These are phyloP conservation scores for Thunnus maccoyii DNA, from an alignment of 2,113 vertebrate genomes.

Conservation along the genomic window DNA sequence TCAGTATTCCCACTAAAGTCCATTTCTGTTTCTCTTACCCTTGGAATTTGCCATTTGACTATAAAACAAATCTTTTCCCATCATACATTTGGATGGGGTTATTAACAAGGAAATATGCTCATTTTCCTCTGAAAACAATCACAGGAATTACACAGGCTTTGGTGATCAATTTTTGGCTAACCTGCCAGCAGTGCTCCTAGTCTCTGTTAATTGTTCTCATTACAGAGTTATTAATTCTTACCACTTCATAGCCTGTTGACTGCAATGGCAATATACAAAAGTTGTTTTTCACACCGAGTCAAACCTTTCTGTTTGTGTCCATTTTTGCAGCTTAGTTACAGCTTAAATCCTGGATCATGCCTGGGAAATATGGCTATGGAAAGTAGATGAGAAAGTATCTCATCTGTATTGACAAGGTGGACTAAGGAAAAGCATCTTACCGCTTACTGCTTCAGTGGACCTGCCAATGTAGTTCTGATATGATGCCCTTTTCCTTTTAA, in stretches of 20 bases:
- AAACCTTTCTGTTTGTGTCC: not conserved
- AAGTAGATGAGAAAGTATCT: constrained; percentile 12
- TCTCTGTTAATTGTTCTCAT: not conserved
- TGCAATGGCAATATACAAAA: not conserved
- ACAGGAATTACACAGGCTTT: constrained; percentile 21
- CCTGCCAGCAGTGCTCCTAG: not conserved
- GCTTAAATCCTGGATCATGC: not conserved
- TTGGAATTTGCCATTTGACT: constrained; percentile 34
- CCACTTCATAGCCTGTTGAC: not conserved
- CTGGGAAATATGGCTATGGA: not conserved
- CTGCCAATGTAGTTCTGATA: not conserved
- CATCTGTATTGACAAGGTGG: constrained; percentile 10
- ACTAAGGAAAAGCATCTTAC: constrained; percentile 17
- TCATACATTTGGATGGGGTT: constrained; percentile 11
- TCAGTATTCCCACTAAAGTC: constrained; percentile 30
- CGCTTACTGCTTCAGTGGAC: not conserved
- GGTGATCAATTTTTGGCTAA: not conserved
- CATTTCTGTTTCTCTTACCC: constrained; percentile 48
- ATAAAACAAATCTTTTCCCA: constrained; percentile 13
- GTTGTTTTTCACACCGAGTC: not conserved
- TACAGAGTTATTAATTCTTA: not conserved
- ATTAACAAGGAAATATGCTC: constrained; percentile 20
- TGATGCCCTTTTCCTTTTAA: not conserved
- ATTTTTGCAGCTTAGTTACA: no score
- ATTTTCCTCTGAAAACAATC: not conserved